Evolutionary conservation across 2,797 vertebrate genomes (phyloP), one percentile per base, ranked within the genome.

Genomic region (Sebastes hubbsi): DNA sequence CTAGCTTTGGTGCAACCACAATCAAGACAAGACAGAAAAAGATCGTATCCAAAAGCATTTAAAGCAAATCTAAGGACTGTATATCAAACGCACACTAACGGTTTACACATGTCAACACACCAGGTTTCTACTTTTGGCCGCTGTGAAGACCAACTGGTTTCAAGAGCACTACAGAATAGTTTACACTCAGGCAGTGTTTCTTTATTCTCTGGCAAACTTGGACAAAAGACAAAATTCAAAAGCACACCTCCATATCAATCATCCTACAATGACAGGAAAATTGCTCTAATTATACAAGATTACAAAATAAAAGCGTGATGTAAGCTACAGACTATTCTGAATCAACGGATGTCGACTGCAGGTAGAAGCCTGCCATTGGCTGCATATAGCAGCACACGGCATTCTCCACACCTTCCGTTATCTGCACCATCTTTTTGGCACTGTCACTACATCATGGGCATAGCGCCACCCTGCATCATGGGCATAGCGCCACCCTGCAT

Each of bases 1-100:
- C 5, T 13, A 30, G 29, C 52, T 18, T 60, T 6, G 49, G 30
- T 58, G 22, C 8, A 59, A 60, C 7, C 25, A 55, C 8, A 29
- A 75, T 54, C 61, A 66, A 58, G 73, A 73, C 18, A 18, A 67
- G 56, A 65, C 46, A 25, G 34, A 72, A 46, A 34, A 65, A 56
- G 7, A 76, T 1, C 0, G 2, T 68, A 60, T 60, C 58, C n/a
- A 76, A 20, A 34, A 70, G 42, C 6, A 12, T 38, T 20, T 22
- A 6, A 77, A 30, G 34, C 6, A 52, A 34, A 59, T 18, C 10
- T 24, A 60, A 46, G 4, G 24, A 8, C 9, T 6, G 14, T 12
- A 10, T 22, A 72, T 27, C 8, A 55, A 52, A 55, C 2, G 11
- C 22, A 66, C 16, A 13, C 11, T 30, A 22, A 72, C 13, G 1